Conservation (phyloP, 2,113 vertebrate genomes). For the Mastomys coucha region DNA sequence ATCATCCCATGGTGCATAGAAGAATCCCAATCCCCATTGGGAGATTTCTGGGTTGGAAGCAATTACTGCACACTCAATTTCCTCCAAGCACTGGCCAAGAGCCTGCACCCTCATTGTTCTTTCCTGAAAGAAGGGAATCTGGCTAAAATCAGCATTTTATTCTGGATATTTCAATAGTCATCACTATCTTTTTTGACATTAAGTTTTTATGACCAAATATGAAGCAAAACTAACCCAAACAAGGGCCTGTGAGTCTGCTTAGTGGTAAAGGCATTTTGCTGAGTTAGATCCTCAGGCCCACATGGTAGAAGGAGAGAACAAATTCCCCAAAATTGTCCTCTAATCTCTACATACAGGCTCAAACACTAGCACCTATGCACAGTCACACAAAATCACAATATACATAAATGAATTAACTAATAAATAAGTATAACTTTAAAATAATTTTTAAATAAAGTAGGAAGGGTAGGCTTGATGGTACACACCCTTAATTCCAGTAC, state of each 20-base stretch:
- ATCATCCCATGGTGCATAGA: background rate
- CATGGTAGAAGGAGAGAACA: no score
- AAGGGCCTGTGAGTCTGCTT: background rate
- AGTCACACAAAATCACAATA: background rate
- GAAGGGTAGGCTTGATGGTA: no score
- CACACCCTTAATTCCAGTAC: background rate
- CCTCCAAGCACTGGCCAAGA: background rate
- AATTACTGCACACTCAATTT: background rate
- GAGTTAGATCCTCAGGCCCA: background rate
- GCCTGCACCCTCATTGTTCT: background rate
- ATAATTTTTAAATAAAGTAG: background rate
- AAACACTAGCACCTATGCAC: background rate
- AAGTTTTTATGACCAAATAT: conserved; percentile 66
- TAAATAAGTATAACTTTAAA: background rate
- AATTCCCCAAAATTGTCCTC: background rate
- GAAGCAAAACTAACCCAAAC: conserved; percentile 77
- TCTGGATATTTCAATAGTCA: background rate
- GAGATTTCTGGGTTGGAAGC: background rate
- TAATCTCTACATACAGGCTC: background rate
- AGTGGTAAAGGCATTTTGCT: background rate
- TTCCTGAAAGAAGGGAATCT: background rate
- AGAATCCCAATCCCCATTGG: background rate
- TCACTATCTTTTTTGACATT: conserved; percentile 66
- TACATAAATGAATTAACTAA: background rate
- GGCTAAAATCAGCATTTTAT: background rate